Evolutionary conservation across 2,888 invertebrate species (phyloP).

Genomic region (Dynastes maya): DNA sequence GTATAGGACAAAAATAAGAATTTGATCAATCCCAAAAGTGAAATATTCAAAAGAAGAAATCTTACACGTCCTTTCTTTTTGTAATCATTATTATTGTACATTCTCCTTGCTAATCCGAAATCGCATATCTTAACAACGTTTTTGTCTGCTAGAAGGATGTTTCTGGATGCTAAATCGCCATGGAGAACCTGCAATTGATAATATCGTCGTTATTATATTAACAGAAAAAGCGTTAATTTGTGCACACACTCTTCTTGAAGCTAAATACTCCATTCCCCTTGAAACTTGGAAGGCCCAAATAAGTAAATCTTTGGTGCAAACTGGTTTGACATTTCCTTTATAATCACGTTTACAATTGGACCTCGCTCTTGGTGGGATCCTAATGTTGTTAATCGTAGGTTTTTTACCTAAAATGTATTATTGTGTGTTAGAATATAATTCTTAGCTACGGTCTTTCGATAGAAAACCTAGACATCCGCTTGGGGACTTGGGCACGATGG

Average conservation of each 20-base stretch:
- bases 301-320: slow-evolving; percentile 79
- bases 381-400: slow-evolving; percentile 73
- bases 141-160: slow-evolving; percentile 75
- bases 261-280: slow-evolving; percentile 95
- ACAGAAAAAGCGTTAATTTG: not conserved
- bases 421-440: not conserved
- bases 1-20: slow-evolving; percentile 45
- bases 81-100: slow-evolving; percentile 92
- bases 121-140: slow-evolving; percentile 93
- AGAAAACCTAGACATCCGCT: slow-evolving; percentile 51
- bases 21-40: too few species aligned
- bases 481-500: slow-evolving; percentile 59
- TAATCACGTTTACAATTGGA: slow-evolving; percentile 79
- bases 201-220: not conserved
- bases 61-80: slow-evolving; percentile 89
- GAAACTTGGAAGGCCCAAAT: slow-evolving; percentile 96
- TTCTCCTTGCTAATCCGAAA: slow-evolving; percentile 94
- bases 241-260: slow-evolving; percentile 82
- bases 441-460: not conserved
- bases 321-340: too few species aligned
- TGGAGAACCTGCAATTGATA: slow-evolving; percentile 77
- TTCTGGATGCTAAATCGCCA: slow-evolving; percentile 92
- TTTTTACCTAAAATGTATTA: slow-evolving; percentile 62
- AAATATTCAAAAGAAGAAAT: slow-evolving; percentile 50
- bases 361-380: slow-evolving; percentile 82